Conservation (phyloP, 1,140 invertebrate species). For the Ephestia elutella region DNA sequence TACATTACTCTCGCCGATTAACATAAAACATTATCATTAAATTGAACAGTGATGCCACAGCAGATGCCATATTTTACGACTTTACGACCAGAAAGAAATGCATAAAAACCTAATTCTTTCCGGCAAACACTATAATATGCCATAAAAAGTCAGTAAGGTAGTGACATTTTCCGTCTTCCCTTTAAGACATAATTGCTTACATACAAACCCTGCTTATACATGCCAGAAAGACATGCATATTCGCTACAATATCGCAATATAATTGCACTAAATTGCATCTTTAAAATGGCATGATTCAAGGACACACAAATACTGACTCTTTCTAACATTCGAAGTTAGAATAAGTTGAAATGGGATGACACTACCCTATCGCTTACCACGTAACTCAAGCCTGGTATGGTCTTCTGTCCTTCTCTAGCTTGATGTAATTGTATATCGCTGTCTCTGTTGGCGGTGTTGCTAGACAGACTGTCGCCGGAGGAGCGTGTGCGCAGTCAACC, state of each 20-base stretch:
- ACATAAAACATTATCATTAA: no score
- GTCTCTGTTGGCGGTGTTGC: neutral
- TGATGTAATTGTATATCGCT: neutral
- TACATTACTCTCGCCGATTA: no score
- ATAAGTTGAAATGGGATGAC: neutral
- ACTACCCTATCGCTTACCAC: neutral
- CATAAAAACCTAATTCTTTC: no score
- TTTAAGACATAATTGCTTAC: neutral
- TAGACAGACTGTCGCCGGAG: conserved; percentile 1
- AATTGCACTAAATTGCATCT: conserved; percentile 4
- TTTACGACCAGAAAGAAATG: no score
- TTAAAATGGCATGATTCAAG: neutral
- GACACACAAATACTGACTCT: neutral
- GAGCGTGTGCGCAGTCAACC: neutral
- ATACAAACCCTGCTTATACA: neutral
- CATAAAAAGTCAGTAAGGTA: neutral
- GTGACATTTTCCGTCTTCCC: neutral
- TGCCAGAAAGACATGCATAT: neutral
- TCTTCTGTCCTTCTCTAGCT: neutral
- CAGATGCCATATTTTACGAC: no score
- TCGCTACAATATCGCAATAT: conserved; percentile 1
- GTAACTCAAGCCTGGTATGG: neutral
- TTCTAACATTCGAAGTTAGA: neutral
- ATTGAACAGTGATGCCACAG: no score
- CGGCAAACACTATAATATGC: neutral